These are phyloP conservation scores for Nebria ingens DNA, from an alignment of 1,140 invertebrate species.

Conservation along the genomic window DNA sequence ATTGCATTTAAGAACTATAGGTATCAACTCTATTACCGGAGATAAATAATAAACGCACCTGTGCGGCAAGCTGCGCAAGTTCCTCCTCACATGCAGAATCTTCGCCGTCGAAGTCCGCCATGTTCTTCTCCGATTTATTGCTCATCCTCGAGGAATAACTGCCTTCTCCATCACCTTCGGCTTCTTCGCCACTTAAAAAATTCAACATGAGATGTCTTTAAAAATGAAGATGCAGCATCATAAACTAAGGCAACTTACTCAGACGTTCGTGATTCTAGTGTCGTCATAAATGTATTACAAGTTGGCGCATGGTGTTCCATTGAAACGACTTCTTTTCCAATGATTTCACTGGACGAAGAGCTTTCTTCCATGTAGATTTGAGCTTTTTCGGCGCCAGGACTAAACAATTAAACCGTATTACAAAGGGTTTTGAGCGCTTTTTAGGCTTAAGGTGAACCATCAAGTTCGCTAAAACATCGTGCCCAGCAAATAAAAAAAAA, in stretches of 20 bases:
- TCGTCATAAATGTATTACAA: constrained; percentile 25
- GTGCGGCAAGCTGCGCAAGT: constrained; percentile 62
- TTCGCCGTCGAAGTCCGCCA: constrained; percentile 90
- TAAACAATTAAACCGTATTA: too few relatives aligned
- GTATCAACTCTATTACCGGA: not conserved
- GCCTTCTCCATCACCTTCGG: constrained; percentile 39
- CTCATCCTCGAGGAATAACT: constrained; percentile 81
- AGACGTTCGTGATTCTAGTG: constrained; percentile 18
- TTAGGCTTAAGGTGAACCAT: too few relatives aligned
- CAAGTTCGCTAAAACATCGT: too few relatives aligned
- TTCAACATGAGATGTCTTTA: constrained; percentile 42
- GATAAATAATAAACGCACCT: constrained; percentile 28
- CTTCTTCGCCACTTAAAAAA: constrained; percentile 54
- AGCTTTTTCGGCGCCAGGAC: constrained; percentile 16
- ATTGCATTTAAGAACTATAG: too few relatives aligned
- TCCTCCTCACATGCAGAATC: constrained; percentile 83
- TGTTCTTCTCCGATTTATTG: constrained; percentile 89
- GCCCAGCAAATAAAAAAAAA: too few relatives aligned
- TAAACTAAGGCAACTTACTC: too few relatives aligned
- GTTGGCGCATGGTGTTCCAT: constrained; percentile 21
- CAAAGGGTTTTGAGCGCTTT: too few relatives aligned
- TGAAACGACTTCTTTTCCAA: constrained; percentile 28
- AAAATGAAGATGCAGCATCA: too few relatives aligned
- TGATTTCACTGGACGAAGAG: constrained; percentile 33
- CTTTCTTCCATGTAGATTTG: constrained; percentile 31